These are phyloP conservation scores for Mnemiopsis leidyi DNA, from an alignment of 37 sponge, comb jelly and placozoan species.

Conservation along the genomic window DNA sequence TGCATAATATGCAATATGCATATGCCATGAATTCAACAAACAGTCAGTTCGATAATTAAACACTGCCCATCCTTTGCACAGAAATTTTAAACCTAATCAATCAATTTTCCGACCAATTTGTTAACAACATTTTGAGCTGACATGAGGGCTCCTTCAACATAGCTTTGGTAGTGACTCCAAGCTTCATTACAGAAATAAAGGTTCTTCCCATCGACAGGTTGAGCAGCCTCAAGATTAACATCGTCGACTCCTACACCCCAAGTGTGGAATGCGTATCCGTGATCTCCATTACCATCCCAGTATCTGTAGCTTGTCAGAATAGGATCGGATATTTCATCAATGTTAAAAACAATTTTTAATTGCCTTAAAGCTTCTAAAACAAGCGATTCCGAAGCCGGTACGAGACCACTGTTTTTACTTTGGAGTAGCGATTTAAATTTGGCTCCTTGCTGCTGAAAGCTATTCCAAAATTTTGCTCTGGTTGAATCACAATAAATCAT, in stretches of 20 bases:
- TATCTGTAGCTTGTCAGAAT: conserved; percentile 3
- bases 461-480: neutral
- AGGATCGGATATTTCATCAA: neutral
- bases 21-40: too few relatives aligned
- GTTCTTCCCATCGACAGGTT: neutral
- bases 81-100: too few relatives aligned
- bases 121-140: neutral
- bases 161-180: neutral
- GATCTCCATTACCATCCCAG: neutral
- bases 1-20: too few relatives aligned
- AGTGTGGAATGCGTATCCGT: neutral
- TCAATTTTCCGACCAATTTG: too few relatives aligned
- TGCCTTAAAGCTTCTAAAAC: neutral
- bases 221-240: neutral
- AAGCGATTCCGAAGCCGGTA: neutral
- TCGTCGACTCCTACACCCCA: neutral
- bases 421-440: neutral
- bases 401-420: neutral
- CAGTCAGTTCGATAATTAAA: too few relatives aligned
- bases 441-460: neutral
- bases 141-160: neutral
- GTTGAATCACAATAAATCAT: neutral
- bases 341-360: neutral
- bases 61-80: too few relatives aligned
- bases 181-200: neutral